A percentile compares a stretch with the other conserved stretches of the same genome.
Evolutionary conservation across 2,797 vertebrate species (phyloP).

Genomic region (Antrozous pallidus): DNA sequence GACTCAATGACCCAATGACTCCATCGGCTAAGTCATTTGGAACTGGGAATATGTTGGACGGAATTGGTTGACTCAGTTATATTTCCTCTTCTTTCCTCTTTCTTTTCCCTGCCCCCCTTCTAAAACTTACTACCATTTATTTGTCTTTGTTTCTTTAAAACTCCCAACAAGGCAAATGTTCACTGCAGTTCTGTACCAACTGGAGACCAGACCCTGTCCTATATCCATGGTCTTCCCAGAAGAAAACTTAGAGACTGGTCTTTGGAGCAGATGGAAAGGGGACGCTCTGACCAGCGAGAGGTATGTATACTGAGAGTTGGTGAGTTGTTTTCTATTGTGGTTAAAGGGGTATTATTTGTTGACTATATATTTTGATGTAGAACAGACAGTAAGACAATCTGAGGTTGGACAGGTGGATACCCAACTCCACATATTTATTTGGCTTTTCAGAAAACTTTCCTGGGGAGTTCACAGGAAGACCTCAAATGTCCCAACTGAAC

Average conservation of each 20-base stretch:
- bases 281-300: neutral
- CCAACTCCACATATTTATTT: neutral
- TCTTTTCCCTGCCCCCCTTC: neutral
- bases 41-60: neutral
- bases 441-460: neutral
- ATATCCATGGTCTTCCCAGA: conserved; percentile 72
- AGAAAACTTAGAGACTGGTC: conserved; percentile 37
- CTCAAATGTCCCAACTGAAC: neutral
- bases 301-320: conserved; percentile 13
- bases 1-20: neutral
- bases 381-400: neutral
- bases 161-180: conserved; percentile 59
- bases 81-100: neutral
- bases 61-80: neutral
- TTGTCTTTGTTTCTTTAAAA: conserved; percentile 50
- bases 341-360: neutral
- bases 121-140: neutral
- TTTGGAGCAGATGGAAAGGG: conserved; percentile 17
- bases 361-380: neutral
- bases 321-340: neutral
- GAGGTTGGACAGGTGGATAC: neutral
- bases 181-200: conserved; percentile 79
- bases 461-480: neutral
- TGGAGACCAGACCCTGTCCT: conserved; percentile 79
- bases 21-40: neutral